Percentiles rank a stretch among this genome's conserved stretches.
Evolutionary conservation across 2,888 invertebrate species (phyloP).

Genomic region (Eupithecia inturbata): DNA sequence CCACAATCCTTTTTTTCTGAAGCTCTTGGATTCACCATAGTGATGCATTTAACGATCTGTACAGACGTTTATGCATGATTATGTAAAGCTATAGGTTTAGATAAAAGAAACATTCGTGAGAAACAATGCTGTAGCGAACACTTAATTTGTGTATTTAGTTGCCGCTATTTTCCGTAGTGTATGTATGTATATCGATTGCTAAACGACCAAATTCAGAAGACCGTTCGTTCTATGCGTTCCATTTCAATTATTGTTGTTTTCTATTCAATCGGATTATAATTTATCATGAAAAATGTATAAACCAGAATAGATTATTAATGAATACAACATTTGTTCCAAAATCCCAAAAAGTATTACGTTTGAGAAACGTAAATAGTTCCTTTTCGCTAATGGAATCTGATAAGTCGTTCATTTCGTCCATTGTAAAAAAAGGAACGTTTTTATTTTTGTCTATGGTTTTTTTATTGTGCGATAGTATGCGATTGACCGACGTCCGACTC

Average conservation of each 20-base stretch:
- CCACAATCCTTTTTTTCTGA: slow-evolving; percentile 70
- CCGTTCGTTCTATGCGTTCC: slow-evolving; percentile 61
- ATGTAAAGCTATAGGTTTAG: background rate
- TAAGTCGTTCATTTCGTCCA: slow-evolving; percentile 20
- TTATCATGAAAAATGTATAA: background rate
- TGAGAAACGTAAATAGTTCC: background rate
- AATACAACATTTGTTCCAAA: background rate
- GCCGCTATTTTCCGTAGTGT: slow-evolving; percentile 75
- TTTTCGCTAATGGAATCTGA: slow-evolving; percentile 6
- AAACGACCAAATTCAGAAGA: slow-evolving; percentile 67
- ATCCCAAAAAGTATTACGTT: background rate
- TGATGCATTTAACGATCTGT: slow-evolving; percentile 44
- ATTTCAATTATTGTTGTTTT: slow-evolving; percentile 51
- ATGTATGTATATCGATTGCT: slow-evolving; percentile 66
- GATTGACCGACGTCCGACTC: background rate
- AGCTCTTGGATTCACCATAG: slow-evolving; percentile 55
- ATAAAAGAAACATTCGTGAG: slow-evolving; percentile 38
- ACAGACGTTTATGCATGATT: background rate
- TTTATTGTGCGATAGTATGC: slow-evolving; percentile 50
- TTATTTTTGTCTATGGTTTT: slow-evolving; percentile 72
- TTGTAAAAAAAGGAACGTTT: slow-evolving; percentile 53
- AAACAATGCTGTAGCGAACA: slow-evolving; percentile 61
- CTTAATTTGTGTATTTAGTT: slow-evolving; percentile 71
- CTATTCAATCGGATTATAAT: slow-evolving; percentile 32
- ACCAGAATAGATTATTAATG: background rate